Evolutionary conservation across 92 coral and sea anemone genomes (phyloP), one percentile per base, ranked within the genome.

Genomic region (Porites lobata): DNA sequence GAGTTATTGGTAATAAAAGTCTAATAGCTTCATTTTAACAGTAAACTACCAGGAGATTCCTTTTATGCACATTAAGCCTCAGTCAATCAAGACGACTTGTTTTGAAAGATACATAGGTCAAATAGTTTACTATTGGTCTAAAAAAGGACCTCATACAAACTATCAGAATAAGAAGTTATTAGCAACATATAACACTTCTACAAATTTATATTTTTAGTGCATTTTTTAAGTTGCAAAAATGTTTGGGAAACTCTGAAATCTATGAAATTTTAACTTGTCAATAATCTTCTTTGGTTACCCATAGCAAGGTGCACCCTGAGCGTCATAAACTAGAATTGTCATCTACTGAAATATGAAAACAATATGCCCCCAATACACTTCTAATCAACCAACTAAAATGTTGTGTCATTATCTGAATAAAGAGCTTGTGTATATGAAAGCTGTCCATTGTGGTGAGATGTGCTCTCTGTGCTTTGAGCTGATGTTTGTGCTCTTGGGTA

Each of bases 401-500:
- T 76, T 87, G 85, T 74, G 87, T 88, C 87, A 86, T 72, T 73
- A 77, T 88, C 87, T 72, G 83, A 72, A 81, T 43, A 75, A 88
- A 89, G 87, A 77, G 93, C 85, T 72, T 79, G 93, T 85, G 90
- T 78, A 72, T 78, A 90, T 90, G 93, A 90, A 79, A 90, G 79
- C 90, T 90, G 93, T 85, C 87, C 90, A 90, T 72, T 79, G 91
- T 84, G 88, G 76, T 77, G 86, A 69, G 86, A 66, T 61, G 83
- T 86, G 88, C 86, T 70, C 86, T 79, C 81, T 80, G 81, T 70
- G 86, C 85, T 79, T 87, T 79, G 86, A 79, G 86, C 78, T 87
- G 89, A 76, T 85, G 90, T 87, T 79, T 79, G 80, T 79, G 80
- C 86, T 87, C 76, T 87, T 87, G 86, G 86, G 91, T 87, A 32